Evolutionary conservation across 1,140 invertebrate genomes (phyloP).

Genomic region (Arion vulgaris): DNA sequence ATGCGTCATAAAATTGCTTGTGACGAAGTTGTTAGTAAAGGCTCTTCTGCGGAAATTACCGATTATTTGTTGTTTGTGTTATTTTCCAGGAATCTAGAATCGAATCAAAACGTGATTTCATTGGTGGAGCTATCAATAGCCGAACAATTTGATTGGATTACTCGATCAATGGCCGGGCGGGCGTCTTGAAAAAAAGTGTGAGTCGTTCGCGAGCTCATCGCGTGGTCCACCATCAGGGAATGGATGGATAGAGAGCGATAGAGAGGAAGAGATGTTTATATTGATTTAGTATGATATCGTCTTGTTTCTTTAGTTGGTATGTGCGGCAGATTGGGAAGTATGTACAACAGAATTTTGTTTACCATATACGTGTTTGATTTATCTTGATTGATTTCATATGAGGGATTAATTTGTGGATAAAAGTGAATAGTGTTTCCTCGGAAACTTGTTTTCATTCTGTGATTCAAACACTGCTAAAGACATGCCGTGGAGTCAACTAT

Average conservation of each 20-base stretch:
- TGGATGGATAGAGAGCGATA: not conserved
- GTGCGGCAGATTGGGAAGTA: not conserved
- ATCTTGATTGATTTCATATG: not conserved
- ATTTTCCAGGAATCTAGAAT: too few relatives aligned
- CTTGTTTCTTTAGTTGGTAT: not conserved
- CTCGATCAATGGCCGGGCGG: not conserved
- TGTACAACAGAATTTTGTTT: not conserved
- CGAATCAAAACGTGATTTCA: not conserved
- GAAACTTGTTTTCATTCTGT: not conserved
- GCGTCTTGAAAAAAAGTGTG: not conserved
- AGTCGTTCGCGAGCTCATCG: not conserved
- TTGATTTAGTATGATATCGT: not conserved
- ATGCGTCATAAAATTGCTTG: too few relatives aligned
- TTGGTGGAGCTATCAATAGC: not conserved
- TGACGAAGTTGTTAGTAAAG: too few relatives aligned
- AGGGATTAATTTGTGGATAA: not conserved
- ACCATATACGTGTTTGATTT: not conserved
- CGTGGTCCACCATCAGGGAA: not conserved
- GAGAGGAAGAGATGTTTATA: not conserved
- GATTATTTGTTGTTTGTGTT: too few relatives aligned
- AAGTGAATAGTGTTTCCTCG: not conserved
- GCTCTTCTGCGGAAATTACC: too few relatives aligned
- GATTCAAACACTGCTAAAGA: too few relatives aligned
- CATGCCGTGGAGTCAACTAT: not conserved
- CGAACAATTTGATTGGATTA: constrained; percentile 14